Conservation (phyloP, 2,113 vertebrate species). For the Rhinichthys klamathensis region DNA sequence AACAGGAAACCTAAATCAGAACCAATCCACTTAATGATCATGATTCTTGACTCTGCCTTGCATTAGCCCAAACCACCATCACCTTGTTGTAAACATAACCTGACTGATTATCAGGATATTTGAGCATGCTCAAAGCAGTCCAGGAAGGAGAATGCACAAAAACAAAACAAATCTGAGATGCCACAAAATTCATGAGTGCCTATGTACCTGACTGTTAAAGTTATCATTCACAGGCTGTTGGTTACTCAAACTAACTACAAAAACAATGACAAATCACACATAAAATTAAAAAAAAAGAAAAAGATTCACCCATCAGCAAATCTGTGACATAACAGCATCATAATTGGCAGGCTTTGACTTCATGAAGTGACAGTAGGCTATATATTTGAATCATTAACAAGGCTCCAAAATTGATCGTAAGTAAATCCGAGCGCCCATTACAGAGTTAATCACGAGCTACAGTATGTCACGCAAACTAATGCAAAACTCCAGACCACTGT, state of each 20-base stretch:
- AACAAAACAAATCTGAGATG: slow-evolving; percentile 60
- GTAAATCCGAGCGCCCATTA: slow-evolving; percentile 56
- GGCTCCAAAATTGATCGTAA: slow-evolving; percentile 65
- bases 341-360: slow-evolving; percentile 58
- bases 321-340: slow-evolving; percentile 54
- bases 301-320: slow-evolving; percentile 61
- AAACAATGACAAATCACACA: slow-evolving; percentile 56
- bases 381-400: slow-evolving; percentile 63
- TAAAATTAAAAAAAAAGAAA: slow-evolving; percentile 46
- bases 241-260: slow-evolving; percentile 62
- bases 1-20: slow-evolving; percentile 49
- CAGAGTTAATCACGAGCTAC: slow-evolving; percentile 54
- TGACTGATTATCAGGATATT: slow-evolving; percentile 70
- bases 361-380: slow-evolving; percentile 47
- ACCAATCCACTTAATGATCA: slow-evolving; percentile 56
- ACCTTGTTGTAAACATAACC: slow-evolving; percentile 74
- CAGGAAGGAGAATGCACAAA: slow-evolving; percentile 52
- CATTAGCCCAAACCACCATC: slow-evolving; percentile 62
- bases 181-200: slow-evolving; percentile 44
- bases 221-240: slow-evolving; percentile 59
- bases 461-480: slow-evolving; percentile 57
- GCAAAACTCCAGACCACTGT: slow-evolving; percentile 62
- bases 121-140: slow-evolving; percentile 64
- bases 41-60: slow-evolving; percentile 60
- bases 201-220: slow-evolving; percentile 56